Conservation (phyloP, 2,888 invertebrate species). For the Acleris sparsana region DNA sequence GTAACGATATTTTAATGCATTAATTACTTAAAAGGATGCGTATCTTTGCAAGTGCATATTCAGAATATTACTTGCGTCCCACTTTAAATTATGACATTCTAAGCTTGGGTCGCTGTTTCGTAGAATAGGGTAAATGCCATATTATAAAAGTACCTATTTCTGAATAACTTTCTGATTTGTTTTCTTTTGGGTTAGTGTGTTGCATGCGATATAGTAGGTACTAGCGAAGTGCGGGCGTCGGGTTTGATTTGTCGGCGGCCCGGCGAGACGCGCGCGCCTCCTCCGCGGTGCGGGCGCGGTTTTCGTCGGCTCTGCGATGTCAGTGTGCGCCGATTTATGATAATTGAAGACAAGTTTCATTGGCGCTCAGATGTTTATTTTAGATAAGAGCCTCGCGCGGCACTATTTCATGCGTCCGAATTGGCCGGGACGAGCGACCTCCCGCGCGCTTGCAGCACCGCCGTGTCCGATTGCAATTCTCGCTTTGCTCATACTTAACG, state of each 20-base stretch:
- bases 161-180: background rate
- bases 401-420: conserved; percentile 81
- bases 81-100: conserved; percentile 4
- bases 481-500: conserved; percentile 65
- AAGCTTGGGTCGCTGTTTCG: conserved; percentile 13
- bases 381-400: conserved; percentile 77
- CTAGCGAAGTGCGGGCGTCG: conserved; percentile 20
- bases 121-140: conserved; percentile 10
- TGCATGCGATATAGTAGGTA: background rate
- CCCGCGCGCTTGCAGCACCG: conserved; percentile 62
- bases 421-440: conserved; percentile 75
- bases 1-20: conserved; percentile 5
- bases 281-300: conserved; percentile 60
- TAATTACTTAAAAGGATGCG: conserved; percentile 9
- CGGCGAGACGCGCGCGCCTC: conserved; percentile 4
- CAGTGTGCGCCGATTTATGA: conserved; percentile 80
- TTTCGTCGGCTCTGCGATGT: conserved; percentile 66
- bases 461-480: conserved; percentile 69
- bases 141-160: too few relatives aligned
- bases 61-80: conserved; percentile 11
- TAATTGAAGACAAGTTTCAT: conserved; percentile 83
- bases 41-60: conserved; percentile 10
- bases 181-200: conserved; percentile 1
- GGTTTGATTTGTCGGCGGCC: conserved; percentile 51
- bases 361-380: conserved; percentile 82